These are phyloP conservation scores for Cyprinodon variegatus DNA, from an alignment of 2,113 vertebrate species.

Conservation along the genomic window DNA sequence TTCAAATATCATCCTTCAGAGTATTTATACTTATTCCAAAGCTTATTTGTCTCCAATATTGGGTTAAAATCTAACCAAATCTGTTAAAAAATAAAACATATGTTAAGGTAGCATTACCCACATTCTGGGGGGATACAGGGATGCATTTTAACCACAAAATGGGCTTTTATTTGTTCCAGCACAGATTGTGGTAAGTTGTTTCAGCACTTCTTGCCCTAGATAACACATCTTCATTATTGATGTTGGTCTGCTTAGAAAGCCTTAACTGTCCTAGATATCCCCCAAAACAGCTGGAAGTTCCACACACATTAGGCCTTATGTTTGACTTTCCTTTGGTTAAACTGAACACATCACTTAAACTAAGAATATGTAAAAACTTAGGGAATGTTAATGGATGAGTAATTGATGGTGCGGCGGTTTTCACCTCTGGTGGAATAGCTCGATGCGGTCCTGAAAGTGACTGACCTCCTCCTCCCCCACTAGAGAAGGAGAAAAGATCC, in stretches of 20 bases:
- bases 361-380: not conserved
- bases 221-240: slow-evolving; percentile 63
- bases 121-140: not conserved
- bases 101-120: not conserved
- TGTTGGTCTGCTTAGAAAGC: slow-evolving; percentile 21
- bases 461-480: slow-evolving; percentile 21
- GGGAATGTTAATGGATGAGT: not conserved
- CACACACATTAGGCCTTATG: too few relatives aligned
- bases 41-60: not conserved
- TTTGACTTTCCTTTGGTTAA: not conserved
- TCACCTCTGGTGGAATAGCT: not conserved
- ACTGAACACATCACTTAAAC: not conserved
- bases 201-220: slow-evolving; percentile 41
- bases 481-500: slow-evolving; percentile 27
- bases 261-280: too few relatives aligned
- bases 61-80: too few relatives aligned
- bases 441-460: slow-evolving; percentile 41
- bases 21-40: not conserved
- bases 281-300: too few relatives aligned
- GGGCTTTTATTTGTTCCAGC: not conserved
- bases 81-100: not conserved
- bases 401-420: not conserved
- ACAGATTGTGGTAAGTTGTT: not conserved
- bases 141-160: slow-evolving; percentile 5
- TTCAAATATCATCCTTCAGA: too few relatives aligned